These are phyloP conservation scores for Pandion haliaetus DNA, from an alignment of 2,113 vertebrate species.

Conservation along the genomic window DNA sequence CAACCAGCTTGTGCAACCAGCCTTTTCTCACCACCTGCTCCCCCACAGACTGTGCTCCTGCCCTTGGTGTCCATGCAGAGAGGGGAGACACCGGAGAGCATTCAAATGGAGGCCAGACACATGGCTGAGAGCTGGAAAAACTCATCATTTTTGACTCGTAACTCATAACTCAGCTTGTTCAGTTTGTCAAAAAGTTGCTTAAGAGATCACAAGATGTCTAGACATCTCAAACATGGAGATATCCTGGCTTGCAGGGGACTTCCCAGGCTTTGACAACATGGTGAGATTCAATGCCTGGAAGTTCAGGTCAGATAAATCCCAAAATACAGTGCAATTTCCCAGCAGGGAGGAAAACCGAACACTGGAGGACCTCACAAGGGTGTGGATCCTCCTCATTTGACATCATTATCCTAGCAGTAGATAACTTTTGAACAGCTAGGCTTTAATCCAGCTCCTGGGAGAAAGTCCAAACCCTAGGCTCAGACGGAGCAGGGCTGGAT, in stretches of 20 bases:
- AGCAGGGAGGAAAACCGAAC: not conserved
- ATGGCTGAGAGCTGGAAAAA: not conserved
- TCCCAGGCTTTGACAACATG: not conserved
- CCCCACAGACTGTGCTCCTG: not conserved
- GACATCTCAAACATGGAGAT: not conserved
- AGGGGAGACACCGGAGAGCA: not conserved
- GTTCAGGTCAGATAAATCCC: conserved; percentile 38
- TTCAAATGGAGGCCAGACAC: not conserved
- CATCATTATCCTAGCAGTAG: not conserved
- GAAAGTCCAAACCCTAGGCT: not conserved
- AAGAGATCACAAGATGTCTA: not conserved
- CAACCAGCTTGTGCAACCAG: not conserved
- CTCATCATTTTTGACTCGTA: not conserved
- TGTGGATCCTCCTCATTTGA: not conserved
- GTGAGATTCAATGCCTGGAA: conserved; percentile 38
- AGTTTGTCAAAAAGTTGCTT: not conserved
- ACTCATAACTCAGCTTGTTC: not conserved
- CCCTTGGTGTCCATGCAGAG: not conserved
- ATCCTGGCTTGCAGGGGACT: not conserved
- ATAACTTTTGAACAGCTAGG: not conserved
- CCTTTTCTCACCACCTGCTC: not conserved
- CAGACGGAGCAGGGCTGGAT: not conserved
- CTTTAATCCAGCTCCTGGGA: not conserved
- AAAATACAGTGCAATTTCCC: not conserved
- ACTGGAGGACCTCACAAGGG: not conserved